Evolutionary conservation across 2,888 invertebrate species (phyloP), one percentile per base, ranked within the genome.

Genomic region (Rhogogaster chlorosoma): DNA sequence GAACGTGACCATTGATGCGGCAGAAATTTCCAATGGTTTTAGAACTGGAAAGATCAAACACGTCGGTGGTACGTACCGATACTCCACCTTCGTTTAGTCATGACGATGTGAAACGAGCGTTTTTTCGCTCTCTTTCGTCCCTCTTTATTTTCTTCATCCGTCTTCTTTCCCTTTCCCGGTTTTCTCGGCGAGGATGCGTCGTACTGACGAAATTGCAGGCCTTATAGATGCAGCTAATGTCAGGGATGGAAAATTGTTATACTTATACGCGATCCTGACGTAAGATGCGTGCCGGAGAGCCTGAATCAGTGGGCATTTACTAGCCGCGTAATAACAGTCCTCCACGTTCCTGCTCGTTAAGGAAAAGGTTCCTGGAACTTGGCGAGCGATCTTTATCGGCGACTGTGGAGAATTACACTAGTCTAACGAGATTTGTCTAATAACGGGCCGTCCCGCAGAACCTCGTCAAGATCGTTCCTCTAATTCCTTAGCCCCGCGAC

Each of bases 381-480:
- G 77, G n/a, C n/a, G n/a, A 57, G 83, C 83, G 87, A 86, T 85
- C 86, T 87, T 87, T 86, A 87, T 86, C 88, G 85, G 86, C 86
- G 85, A 87, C 87, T 86, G 86, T 87, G 88, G 88, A 86, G 89
- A 89, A 89, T 89, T 89, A 87, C 88, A 88, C 86, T 87, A 86
- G 49, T 77, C 88, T 90, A 89, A 90, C 89, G 88, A 89, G 89
- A 90, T 89, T 89, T 89, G 88, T 88, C 89, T 89, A 89, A 90
- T 90, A 89, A 89, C 87, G 87, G 87, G 89, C 88, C 83, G 89
- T 89, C 88, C 85, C 87, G 87, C 84, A 10, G 18, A 15, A 83
- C 38, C 86, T 86, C 83, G 78, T 86, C 83, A 32, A 2, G 64
- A 64, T 64, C 22, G 22, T 12, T 2, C 9, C 45, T 15, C 45